Base-by-base conservation (phyloP, 2,113 vertebrate species). In the Saccopteryx leptura region DNA sequence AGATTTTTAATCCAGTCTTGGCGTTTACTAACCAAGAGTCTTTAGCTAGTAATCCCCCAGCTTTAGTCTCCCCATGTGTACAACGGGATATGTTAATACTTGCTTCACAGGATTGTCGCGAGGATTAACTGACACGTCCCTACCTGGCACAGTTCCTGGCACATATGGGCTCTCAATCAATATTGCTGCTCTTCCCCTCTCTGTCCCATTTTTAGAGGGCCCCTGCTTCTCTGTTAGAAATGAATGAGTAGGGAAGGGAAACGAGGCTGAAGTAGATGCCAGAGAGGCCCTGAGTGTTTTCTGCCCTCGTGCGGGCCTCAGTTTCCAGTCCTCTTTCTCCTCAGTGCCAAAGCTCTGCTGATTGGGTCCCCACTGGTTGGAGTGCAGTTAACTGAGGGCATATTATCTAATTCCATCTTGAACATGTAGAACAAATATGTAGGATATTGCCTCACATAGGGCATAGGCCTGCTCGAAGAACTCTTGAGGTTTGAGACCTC, bases 371-470 rank as follows among this genome's bases (percentile, higher is more conserved):
- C 65, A 48, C 71, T 76, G 31, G n/a, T 26, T 88, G 76, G n/a
- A 66, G 76, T 58, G 76, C 58, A 60, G 31, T 65, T 86, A 54
- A 76, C 58, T 68, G 52, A 61, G 48, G 24, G 48, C 28, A 28
- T 46, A 61, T 56, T 95, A 80, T 69, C 46, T 92, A 65, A 90
- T 48, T 86, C 48, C 63, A 63, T 82, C 84, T 82, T 86, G 69
- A 86, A 58, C 71, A 56, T 46, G 33, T 56, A 82, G 58, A 54
- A 31, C 61, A 61, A 85, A 28, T 46, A 58, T 3, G 3, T 52
- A 68, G 11, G 72, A n/a, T 89, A 13, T 66, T 88, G 33, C 54
- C 46, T 83, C 39, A 86, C 14, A 9, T 58, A 78, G 15, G 21
- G 2, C 46, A 21, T 28, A 72, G 58, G 68, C 68, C 69, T 33